A percentile compares a stretch with the other conserved stretches of the same genome.
Conservation (phyloP, 2,113 vertebrate species). For the Amphiprion percula region DNA sequence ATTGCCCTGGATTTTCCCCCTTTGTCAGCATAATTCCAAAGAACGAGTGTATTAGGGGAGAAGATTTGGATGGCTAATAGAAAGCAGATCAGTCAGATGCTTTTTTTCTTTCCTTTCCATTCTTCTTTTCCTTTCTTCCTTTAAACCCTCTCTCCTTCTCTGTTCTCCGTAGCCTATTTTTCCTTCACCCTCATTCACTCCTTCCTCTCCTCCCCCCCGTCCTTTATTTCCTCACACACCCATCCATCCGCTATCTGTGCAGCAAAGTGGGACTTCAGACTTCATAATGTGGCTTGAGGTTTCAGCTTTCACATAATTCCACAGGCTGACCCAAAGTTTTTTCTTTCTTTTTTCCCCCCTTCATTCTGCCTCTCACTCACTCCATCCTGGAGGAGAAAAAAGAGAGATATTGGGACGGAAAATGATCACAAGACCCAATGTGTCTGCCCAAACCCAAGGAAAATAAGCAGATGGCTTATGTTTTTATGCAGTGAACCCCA, state of each 20-base stretch:
- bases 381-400: constrained; percentile 35
- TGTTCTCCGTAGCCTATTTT: constrained; percentile 46
- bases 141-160: constrained; percentile 45
- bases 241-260: constrained; percentile 73
- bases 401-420: constrained; percentile 58
- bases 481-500: constrained; percentile 65
- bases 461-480: constrained; percentile 67
- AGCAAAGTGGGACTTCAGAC: constrained; percentile 76
- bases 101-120: constrained; percentile 8
- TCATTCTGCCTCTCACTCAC: constrained; percentile 39
- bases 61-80: constrained; percentile 83
- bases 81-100: constrained; percentile 82
- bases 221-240: constrained; percentile 46
- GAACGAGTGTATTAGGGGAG: constrained; percentile 79
- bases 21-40: constrained; percentile 85
- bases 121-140: constrained; percentile 20
- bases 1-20: constrained; percentile 76
- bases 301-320: constrained; percentile 86
- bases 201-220: not conserved
- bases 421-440: constrained; percentile 69
- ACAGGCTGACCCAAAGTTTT: constrained; percentile 62
- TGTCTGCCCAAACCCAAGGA: constrained; percentile 58
- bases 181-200: constrained; percentile 38
- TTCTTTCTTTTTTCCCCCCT: constrained; percentile 2
- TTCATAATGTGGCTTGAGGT: constrained; percentile 80